These are phyloP conservation scores for Anolis sagrei DNA, from an alignment of 2,113 vertebrate species.

Conservation along the genomic window DNA sequence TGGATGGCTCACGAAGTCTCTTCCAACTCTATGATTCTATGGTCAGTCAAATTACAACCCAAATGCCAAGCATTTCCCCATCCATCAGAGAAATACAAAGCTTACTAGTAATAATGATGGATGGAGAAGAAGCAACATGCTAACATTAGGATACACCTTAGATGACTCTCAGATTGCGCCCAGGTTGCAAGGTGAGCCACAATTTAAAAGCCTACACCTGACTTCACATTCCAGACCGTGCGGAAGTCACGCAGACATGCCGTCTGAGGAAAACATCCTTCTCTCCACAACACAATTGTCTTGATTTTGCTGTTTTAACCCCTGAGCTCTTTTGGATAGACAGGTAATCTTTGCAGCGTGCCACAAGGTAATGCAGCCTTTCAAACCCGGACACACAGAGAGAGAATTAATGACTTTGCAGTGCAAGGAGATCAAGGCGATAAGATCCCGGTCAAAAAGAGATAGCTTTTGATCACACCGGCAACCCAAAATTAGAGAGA, in stretches of 20 bases:
- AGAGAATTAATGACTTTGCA: neutral
- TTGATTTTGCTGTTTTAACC: neutral
- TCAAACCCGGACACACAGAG: neutral
- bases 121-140: neutral
- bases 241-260: neutral
- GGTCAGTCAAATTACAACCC: too few relatives aligned
- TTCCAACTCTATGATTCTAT: too few relatives aligned
- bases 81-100: neutral
- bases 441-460: neutral
- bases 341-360: neutral
- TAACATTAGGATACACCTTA: neutral
- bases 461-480: neutral
- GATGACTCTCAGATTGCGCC: neutral
- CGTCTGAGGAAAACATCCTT: neutral
- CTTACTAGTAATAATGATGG: neutral
- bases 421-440: neutral
- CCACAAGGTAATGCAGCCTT: neutral
- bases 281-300: neutral
- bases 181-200: neutral
- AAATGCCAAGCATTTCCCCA: neutral
- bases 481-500: constrained; percentile 30
- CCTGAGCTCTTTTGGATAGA: neutral
- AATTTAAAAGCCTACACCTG: neutral
- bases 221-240: neutral
- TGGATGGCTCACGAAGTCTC: too few relatives aligned